phyloP scores from a whole-genome alignment of 1,140 invertebrate genomes.

The Sitophilus oryzae region DNA sequence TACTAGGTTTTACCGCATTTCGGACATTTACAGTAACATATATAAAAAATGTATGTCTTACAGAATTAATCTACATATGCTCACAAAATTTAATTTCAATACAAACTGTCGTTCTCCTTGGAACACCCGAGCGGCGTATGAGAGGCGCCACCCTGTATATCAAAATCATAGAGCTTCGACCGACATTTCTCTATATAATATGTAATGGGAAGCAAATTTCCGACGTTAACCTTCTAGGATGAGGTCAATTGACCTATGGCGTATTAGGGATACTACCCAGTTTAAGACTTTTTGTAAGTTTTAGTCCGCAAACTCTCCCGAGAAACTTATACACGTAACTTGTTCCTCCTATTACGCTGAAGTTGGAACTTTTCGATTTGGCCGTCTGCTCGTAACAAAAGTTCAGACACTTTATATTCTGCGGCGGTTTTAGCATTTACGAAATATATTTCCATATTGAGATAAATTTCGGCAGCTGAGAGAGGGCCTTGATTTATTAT shows the following conservation, averaged over 20 bases:
- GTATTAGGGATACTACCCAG: neutral
- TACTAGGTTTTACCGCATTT: too few species aligned
- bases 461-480: constrained; percentile 1
- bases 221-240: too few species aligned
- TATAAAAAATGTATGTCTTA: too few species aligned
- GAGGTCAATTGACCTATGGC: neutral
- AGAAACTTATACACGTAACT: constrained; percentile 12
- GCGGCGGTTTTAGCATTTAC: constrained; percentile 23
- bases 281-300: constrained; percentile 2
- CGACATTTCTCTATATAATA: too few species aligned
- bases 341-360: constrained; percentile 13
- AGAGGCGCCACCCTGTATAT: too few species aligned
- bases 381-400: constrained; percentile 11
- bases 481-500: constrained; percentile 17
- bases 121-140: too few species aligned
- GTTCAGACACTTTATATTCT: constrained; percentile 24
- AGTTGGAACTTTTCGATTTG: constrained; percentile 22
- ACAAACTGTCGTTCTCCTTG: too few species aligned
- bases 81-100: too few species aligned
- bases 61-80: too few species aligned
- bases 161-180: too few species aligned
- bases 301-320: constrained; percentile 19
- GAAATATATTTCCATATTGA: constrained; percentile 24
- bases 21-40: too few species aligned
- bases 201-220: too few species aligned